Conservation (phyloP, 2,888 invertebrate species). For the Volucella zonaria region DNA sequence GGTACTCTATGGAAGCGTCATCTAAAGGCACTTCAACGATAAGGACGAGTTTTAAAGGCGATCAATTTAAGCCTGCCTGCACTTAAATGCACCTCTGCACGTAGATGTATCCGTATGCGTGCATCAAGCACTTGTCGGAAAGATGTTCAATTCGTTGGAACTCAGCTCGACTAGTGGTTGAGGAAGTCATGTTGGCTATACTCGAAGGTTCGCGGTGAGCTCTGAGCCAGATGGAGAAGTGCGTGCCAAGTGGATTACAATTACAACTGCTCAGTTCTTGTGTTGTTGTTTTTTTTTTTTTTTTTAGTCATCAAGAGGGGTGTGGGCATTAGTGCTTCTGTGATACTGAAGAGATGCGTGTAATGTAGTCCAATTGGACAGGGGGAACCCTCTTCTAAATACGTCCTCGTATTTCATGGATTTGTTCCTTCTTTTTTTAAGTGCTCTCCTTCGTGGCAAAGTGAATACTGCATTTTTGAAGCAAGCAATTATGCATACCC, state of each 20-base stretch:
- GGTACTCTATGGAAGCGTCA: too few relatives aligned
- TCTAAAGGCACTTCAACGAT: neutral
- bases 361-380: too few relatives aligned
- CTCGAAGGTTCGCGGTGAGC: too few relatives aligned
- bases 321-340: too few relatives aligned
- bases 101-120: conserved; percentile 18
- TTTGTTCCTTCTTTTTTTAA: too few relatives aligned
- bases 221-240: conserved; percentile 39
- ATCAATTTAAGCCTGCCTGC: conserved; percentile 41
- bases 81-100: conserved; percentile 34
- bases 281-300: neutral
- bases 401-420: too few relatives aligned
- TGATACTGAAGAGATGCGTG: too few relatives aligned
- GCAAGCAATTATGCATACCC: too few relatives aligned
- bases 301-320: too few relatives aligned
- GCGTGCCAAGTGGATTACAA: conserved; percentile 52
- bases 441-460: too few relatives aligned
- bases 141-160: conserved; percentile 5
- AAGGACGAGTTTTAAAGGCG: conserved; percentile 36
- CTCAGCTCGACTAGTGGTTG: conserved; percentile 6
- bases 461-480: too few relatives aligned
- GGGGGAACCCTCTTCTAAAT: too few relatives aligned
- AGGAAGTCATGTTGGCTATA: conserved; percentile 18
- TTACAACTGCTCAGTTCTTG: conserved; percentile 8
- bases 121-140: conserved; percentile 35